Percentiles rank a stretch among this genome's conserved stretches.
phyloP scores from a whole-genome alignment of 1,140 invertebrate species.

The Whitmania pigra region DNA sequence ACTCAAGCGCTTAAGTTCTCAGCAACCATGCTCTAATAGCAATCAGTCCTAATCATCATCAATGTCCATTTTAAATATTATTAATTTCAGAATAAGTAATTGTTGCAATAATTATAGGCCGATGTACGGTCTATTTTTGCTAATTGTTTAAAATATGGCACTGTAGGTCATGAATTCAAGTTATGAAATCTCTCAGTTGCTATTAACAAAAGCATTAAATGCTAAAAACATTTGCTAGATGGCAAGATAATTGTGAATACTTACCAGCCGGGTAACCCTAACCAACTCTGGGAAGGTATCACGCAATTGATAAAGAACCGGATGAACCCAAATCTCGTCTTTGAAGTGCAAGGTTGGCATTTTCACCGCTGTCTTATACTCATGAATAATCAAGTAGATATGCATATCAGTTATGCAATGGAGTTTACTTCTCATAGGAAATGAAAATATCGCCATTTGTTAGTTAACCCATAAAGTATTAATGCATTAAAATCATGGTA shows the following conservation, averaged over 20 bases:
- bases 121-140: no score
- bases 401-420: not conserved
- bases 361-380: not conserved
- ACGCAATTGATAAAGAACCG: not conserved
- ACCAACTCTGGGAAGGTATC: conserved; percentile 15
- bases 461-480: not conserved
- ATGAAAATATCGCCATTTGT: not conserved
- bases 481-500: not conserved
- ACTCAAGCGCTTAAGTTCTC: no score
- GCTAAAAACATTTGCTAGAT: not conserved
- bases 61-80: no score
- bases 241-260: not conserved
- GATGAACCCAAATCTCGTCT: not conserved
- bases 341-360: not conserved
- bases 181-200: no score
- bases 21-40: no score
- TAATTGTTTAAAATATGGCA: no score
- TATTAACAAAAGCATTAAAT: not conserved
- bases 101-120: no score
- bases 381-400: no score
- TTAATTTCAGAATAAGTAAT: no score
- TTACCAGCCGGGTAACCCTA: not conserved
- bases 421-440: not conserved
- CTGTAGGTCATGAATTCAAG: no score
- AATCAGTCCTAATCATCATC: no score